Base-by-base conservation (phyloP, 2,113 vertebrate genomes). In the Actenoides lindsayi region DNA sequence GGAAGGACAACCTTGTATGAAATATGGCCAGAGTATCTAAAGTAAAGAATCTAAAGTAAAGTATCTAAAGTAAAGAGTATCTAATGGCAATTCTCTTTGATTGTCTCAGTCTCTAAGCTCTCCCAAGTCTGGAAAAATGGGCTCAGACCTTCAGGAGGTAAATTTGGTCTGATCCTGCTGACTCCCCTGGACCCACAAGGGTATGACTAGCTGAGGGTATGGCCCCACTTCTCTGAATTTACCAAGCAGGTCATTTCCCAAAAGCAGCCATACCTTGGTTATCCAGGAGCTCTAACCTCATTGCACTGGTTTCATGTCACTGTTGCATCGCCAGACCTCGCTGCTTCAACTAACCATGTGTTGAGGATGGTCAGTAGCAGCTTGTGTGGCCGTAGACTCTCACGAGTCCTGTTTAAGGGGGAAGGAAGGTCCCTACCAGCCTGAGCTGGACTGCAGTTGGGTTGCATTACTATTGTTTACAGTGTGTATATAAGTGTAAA, bases 401-500 rank as follows among this genome's bases (percentile, higher is more conserved):
- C 64, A 31, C 1, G 1, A 46, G 48, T 80, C 70, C 63, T 57
- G 8, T 4, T 67, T 25, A 24, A 80, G n/a, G 31, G 64, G 33
- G 51, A 68, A 73, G 56, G 42, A 79, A 88, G 27, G 59, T 75
- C 70, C 60, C 91, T 10, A 16, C 35, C 82, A 75, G 81, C 74
- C 85, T 75, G 82, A 90, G 90, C 78, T 83, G 82, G 94, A 78
- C 89, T 69, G 87, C 83, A 87, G 73, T 81, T 96, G 95, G 96
- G 90, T 96, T 91, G 94, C 84, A 37, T 97, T 94, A 83, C 89
- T 97, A 97, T 97, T 97, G 97, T 98, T 98, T 98, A 98, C 97
- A 98, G 82, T 74, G 81, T 98, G 97, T 97, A 98, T 92, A 97
- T 98, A 97, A 96, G 95, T 98, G 97, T 98, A 97, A 88, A 97